phyloP scores from a whole-genome alignment of 2,888 invertebrate species.

The Villa cingulata region DNA sequence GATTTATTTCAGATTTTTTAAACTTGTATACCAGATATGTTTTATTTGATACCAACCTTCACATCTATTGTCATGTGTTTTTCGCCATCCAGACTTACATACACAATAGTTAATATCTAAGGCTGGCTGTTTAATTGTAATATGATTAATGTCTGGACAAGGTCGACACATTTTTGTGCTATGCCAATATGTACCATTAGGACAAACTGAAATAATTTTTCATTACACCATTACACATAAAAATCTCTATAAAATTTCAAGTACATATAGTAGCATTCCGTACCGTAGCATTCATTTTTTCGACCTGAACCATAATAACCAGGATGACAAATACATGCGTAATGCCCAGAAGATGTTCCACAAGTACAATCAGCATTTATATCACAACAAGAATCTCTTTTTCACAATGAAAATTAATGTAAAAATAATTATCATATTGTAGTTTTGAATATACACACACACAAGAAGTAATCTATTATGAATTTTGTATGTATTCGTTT shows the following conservation, averaged over 20 bases:
- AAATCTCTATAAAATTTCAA: not conserved
- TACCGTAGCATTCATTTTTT: constrained; percentile 45
- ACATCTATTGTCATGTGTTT: constrained; percentile 38
- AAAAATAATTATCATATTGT: too few species aligned
- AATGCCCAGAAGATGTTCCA: constrained; percentile 53
- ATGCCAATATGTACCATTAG: constrained; percentile 50
- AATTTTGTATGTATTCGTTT: too few species aligned
- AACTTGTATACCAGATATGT: not conserved
- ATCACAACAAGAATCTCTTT: constrained; percentile 42
- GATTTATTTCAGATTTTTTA: not conserved
- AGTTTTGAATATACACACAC: too few species aligned
- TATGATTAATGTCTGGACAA: constrained; percentile 51
- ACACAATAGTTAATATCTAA: constrained; percentile 42
- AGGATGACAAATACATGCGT: constrained; percentile 49
- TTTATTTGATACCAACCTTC: constrained; percentile 34
- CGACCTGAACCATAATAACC: constrained; percentile 54
- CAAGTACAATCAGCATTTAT: constrained; percentile 47
- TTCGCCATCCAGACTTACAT: constrained; percentile 48
- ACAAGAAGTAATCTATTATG: too few species aligned
- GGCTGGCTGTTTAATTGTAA: constrained; percentile 42
- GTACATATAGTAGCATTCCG: too few species aligned
- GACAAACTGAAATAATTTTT: constrained; percentile 41
- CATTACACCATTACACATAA: too few species aligned
- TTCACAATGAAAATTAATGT: not conserved
- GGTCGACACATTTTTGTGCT: constrained; percentile 37